phyloP scores from a whole-genome alignment of 2,888 invertebrate species.

The Diadromus collaris region DNA sequence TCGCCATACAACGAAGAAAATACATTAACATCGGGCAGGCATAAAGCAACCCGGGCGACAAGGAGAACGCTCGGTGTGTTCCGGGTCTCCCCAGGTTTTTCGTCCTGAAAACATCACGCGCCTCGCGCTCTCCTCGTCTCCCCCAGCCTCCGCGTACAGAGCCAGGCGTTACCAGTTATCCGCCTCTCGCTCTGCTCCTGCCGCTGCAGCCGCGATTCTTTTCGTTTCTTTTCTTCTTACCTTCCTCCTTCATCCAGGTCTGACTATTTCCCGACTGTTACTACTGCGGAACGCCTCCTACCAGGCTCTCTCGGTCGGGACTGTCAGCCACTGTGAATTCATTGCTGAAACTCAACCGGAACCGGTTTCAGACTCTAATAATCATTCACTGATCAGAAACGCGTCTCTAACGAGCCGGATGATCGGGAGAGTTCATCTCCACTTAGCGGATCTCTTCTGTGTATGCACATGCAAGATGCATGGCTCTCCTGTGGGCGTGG shows the following conservation, averaged over 20 bases:
- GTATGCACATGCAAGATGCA: conserved; percentile 12
- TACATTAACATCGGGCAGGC: conserved; percentile 50
- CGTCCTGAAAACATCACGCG: conserved; percentile 73
- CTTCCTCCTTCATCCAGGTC: conserved; percentile 19
- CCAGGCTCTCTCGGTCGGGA: background rate
- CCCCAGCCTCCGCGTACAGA: conserved; percentile 47
- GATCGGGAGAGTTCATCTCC: conserved; percentile 41
- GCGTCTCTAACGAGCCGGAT: conserved; percentile 47
- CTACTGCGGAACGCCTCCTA: conserved; percentile 39
- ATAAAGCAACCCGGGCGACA: conserved; percentile 48
- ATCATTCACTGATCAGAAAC: conserved; percentile 44
- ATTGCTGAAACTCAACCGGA: conserved; percentile 10
- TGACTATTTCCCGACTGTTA: conserved; percentile 54
- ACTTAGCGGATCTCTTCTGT: conserved; percentile 11
- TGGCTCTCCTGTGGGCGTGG: conserved; percentile 48
- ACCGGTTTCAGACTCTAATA: conserved; percentile 24
- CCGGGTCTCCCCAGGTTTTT: conserved; percentile 72
- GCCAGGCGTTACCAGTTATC: conserved; percentile 39
- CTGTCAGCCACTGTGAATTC: conserved; percentile 21
- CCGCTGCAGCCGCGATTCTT: conserved; percentile 10
- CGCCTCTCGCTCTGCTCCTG: conserved; percentile 7
- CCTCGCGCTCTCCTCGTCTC: conserved; percentile 58
- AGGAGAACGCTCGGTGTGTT: conserved; percentile 61
- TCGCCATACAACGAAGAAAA: conserved; percentile 37
- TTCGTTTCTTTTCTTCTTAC: conserved; percentile 21